Base-by-base conservation (phyloP, 2,797 vertebrate genomes). In the Leptatherina wallacei region DNA sequence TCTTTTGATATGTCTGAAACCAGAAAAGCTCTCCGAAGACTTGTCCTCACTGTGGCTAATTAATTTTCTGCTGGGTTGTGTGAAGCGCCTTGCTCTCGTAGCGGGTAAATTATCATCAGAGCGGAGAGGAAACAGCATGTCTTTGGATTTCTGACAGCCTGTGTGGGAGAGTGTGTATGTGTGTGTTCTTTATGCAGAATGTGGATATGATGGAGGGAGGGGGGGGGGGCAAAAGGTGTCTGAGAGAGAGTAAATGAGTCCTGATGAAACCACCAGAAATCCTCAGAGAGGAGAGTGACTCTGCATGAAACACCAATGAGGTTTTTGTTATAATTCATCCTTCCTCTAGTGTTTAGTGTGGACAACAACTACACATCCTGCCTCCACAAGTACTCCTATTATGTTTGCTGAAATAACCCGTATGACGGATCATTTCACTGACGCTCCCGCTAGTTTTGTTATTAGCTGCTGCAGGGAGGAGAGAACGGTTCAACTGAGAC, bases 181-280 rank as follows among this genome's bases (percentile, higher is more conserved):
- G 62, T 76, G 51, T 54, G 49, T 52, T 24, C 24, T 42, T 79
- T 75, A 67, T 64, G 73, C 44, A 29, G 16, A 12, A 35, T 68
- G 18, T 54, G 51, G 73, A 61, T 71, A 18, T 47, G 49, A 38
- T 40, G 40, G 20, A 58, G 64, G 24, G 65, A 22, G 29, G n/a
- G 51, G 65, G 55, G 38, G 49, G 44, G 67, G 49, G 65, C n/a
- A 30, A 71, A 71, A 59, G 38, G 73, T 38, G 30, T 35, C 22
- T 0, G 56, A n/a, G n/a, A 63, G 51, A 54, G 74, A 68, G 72
- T 83, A 79, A 85, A 90, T 70, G 63, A 81, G 68, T 69, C 59
- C 69, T 87, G 84, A 88, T 88, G 85, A 88, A 89, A 88, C 72
- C 1, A 16, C 32, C 60, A 67, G 87, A 86, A 86, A 86, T 57